A percentile compares a stretch with the other conserved stretches of the same genome.
phyloP scores from a whole-genome alignment of 2,113 vertebrate species.

The Cettia cetti region DNA sequence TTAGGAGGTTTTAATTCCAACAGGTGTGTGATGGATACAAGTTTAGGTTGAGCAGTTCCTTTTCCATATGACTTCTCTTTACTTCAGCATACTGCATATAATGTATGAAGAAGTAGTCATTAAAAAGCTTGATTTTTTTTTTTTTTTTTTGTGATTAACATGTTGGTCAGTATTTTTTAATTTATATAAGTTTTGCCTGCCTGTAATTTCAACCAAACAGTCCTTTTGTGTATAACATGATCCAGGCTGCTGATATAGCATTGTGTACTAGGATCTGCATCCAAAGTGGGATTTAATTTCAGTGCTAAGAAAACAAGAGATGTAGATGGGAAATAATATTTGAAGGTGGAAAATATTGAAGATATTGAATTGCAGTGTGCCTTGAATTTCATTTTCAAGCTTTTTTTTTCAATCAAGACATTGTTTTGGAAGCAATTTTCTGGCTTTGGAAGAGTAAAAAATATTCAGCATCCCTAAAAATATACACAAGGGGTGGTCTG shows the following conservation, averaged over 20 bases:
- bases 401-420: not conserved
- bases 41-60: not conserved
- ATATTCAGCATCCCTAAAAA: not conserved
- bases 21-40: accelerated
- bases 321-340: not conserved
- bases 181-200: not conserved
- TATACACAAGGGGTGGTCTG: not conserved
- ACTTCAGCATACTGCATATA: not conserved
- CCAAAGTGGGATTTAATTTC: not conserved
- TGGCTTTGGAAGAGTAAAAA: not conserved
- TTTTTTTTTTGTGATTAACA: not conserved
- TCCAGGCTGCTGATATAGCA: not conserved
- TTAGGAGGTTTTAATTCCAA: not conserved
- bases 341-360: not conserved
- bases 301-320: not conserved
- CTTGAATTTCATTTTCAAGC: not conserved
- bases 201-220: not conserved
- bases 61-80: not conserved
- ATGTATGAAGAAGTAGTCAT: not conserved
- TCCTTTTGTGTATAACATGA: not conserved
- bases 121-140: not conserved
- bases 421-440: not conserved
- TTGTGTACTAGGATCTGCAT: not conserved
- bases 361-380: not conserved
- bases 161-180: not conserved